These are phyloP conservation scores for Sphenodon punctatus DNA, from an alignment of 2,797 vertebrate species.

Conservation along the genomic window DNA sequence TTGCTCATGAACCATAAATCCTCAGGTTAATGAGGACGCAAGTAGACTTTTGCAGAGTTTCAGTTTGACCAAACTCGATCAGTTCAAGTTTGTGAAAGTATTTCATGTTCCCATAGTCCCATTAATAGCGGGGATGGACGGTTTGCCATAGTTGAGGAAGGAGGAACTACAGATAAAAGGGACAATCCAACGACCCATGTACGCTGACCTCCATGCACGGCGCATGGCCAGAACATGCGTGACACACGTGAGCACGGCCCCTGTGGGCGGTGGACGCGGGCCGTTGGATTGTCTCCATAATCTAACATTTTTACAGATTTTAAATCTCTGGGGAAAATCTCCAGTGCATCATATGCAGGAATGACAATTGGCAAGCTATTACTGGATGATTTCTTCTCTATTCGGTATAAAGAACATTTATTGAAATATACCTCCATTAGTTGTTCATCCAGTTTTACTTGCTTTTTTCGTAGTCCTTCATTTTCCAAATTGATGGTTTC, in stretches of 20 bases:
- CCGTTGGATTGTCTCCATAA: too few relatives aligned
- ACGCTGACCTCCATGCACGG: too few relatives aligned
- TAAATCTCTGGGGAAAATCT: neutral
- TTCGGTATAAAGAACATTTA: neutral
- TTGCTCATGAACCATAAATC: neutral
- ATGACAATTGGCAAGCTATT: neutral
- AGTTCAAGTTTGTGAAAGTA: neutral
- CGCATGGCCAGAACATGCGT: too few relatives aligned
- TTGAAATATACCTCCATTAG: slow-evolving; percentile 81
- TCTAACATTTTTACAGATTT: too few relatives aligned
- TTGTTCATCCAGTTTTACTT: slow-evolving; percentile 84
- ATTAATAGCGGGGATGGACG: too few relatives aligned
- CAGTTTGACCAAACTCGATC: neutral
- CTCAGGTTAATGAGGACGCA: neutral
- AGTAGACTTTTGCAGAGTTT: neutral
- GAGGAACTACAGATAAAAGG: too few relatives aligned
- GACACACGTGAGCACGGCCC: too few relatives aligned
- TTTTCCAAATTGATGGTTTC: slow-evolving; percentile 86
- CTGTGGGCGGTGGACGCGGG: too few relatives aligned
- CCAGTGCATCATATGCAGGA: too few relatives aligned
- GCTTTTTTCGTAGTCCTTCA: slow-evolving; percentile 82
- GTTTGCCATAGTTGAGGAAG: too few relatives aligned
- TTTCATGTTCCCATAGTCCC: neutral
- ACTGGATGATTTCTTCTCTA: neutral
- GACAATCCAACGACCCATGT: too few relatives aligned